Evolutionary conservation across 2,113 vertebrate species (phyloP).

Genomic region (Pseudonaja textilis): DNA sequence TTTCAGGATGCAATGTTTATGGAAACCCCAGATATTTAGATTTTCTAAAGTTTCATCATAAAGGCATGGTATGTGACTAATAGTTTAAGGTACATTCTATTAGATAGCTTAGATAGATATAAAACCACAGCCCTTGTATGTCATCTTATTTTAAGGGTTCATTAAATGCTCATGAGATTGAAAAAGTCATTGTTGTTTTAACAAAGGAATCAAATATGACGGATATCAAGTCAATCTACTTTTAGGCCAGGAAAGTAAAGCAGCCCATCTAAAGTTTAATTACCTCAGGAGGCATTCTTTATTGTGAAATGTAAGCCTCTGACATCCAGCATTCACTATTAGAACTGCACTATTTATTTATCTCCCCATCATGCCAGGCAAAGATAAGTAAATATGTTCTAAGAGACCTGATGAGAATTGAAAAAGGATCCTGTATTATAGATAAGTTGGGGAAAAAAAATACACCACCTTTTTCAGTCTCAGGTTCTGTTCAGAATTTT

Average conservation of each 20-base stretch:
- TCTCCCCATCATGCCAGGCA: not conserved
- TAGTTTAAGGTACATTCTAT: not conserved
- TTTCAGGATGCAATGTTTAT: not conserved
- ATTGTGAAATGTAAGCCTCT: not conserved
- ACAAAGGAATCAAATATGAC: not conserved
- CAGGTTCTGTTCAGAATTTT: not conserved
- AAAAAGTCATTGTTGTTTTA: constrained; percentile 20
- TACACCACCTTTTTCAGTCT: not conserved
- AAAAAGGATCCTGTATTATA: not conserved
- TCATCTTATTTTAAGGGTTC: constrained; percentile 17
- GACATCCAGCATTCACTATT: constrained; percentile 7
- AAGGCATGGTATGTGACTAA: not conserved
- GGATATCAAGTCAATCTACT: not conserved
- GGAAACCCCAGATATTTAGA: not conserved
- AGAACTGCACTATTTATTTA: constrained; percentile 6
- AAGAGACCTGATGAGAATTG: not conserved
- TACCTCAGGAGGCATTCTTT: not conserved
- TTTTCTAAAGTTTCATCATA: not conserved
- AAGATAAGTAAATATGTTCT: not conserved
- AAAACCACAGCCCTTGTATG: constrained; percentile 3
- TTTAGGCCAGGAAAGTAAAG: not conserved
- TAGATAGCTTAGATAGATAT: not conserved
- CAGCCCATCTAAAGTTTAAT: constrained; percentile 16
- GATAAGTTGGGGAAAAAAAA: not conserved
- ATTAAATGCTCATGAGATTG: not conserved